Base-by-base conservation (phyloP, 2,888 invertebrate genomes). In the Ferdinandea cuprea region DNA sequence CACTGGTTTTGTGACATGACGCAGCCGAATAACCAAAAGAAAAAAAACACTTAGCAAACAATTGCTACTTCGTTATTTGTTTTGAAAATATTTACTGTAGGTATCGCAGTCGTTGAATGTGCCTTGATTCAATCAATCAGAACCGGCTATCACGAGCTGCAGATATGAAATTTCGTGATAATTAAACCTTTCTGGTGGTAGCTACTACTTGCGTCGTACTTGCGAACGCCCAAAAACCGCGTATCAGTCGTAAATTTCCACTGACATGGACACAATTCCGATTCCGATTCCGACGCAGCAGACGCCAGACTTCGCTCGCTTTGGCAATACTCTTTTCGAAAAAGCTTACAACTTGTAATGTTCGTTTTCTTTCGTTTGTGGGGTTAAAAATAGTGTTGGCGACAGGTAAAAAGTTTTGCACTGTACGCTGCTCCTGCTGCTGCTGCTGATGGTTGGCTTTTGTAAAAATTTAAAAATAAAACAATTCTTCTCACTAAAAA, bases 141-240 rank as follows among this genome's bases (percentile, higher is more conserved):
- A 19, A 72, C 37, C 15, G 13, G 40, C 68, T 63, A 80, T 68
- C 68, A 80, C 73, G 63, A 74, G 63, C 37, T 40, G 37, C 13
- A 61, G 71, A 76, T 81, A 76, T 71, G 76, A 66, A 25, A 58
- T 59, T 61, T 68, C 40, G 54, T 59, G 76, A 71, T 76, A 71
- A 71, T 71, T 37, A 37, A 35, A 32, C 61, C 17, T 42, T 8
- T 3, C n/a, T 19, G 3, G 1, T 21, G 15, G 28, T n/a, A 30
- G 37, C 25, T 32, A 44, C n/a, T n/a, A n/a, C n/a, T n/a, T n/a
- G n/a, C n/a, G n/a, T 13, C 28, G 11, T 35, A 19, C 63, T 63
- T 42, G n/a, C 15, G 17, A 54, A 40, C 15, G n/a, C n/a, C n/a
- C 19, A 50, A 25, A 44, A 65, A 52, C 65, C 46, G 19, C 19